A percentile compares a stretch with the other conserved stretches of the same genome.
phyloP scores from a whole-genome alignment of 2,888 invertebrate genomes.

The Malacosoma neustria region DNA sequence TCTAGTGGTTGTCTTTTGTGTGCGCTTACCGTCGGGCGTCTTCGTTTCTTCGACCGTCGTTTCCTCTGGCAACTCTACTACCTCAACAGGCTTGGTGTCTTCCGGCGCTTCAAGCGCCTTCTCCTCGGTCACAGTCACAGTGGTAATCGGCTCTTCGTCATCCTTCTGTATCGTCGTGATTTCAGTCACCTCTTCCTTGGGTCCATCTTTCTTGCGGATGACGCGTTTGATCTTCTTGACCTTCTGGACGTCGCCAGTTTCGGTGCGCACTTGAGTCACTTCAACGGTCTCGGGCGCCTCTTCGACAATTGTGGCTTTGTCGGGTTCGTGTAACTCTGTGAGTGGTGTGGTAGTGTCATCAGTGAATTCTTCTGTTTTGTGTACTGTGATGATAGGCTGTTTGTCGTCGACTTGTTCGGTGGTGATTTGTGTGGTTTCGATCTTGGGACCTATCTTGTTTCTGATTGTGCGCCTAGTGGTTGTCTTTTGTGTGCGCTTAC shows the following conservation, averaged over 20 bases:
- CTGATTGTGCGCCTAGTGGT: neutral
- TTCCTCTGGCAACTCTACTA: too few relatives aligned
- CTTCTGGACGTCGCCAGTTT: slow-evolving; percentile 7
- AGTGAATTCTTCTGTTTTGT: slow-evolving; percentile 15
- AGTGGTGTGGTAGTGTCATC: slow-evolving; percentile 10
- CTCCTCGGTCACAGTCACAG: too few relatives aligned
- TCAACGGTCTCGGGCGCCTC: neutral
- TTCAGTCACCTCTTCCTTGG: too few relatives aligned
- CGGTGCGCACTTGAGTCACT: slow-evolving; percentile 16
- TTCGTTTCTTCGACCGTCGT: too few relatives aligned
- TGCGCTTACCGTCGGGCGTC: neutral
- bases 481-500: slow-evolving; percentile 9
- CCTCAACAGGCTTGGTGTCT: neutral
- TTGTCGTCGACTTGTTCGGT: slow-evolving; percentile 17
- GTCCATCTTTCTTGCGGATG: slow-evolving; percentile 14
- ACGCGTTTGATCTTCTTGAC: slow-evolving; percentile 15
- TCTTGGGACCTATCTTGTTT: neutral
- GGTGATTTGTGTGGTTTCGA: neutral
- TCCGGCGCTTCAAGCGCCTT: neutral
- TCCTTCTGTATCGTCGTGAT: too few relatives aligned
- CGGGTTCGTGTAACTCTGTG: slow-evolving; percentile 2
- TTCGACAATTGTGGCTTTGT: too few relatives aligned
- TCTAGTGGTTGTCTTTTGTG: slow-evolving; percentile 4
- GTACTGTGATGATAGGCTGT: slow-evolving; percentile 25
- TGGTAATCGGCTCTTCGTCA: too few relatives aligned